Base-by-base conservation (phyloP, 2,888 invertebrate genomes). In the Ormyrus pomaceus region DNA sequence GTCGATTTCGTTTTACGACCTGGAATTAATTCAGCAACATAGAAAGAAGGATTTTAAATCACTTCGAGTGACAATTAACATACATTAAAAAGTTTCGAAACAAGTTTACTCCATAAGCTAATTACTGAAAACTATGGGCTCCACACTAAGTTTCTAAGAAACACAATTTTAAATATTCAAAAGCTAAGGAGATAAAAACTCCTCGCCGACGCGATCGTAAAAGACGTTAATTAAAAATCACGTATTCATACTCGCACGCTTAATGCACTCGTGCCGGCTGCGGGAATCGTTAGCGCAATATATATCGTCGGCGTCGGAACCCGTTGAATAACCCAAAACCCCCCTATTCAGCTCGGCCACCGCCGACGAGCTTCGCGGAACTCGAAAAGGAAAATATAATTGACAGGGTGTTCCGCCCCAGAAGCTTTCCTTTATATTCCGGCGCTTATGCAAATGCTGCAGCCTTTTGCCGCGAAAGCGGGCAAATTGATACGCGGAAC, bases 401-500 rank as follows among this genome's bases (percentile, higher is more conserved):
- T 9, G 61, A 10, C 62, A 34, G 34, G 46, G 10, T 56, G n/a
- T 56, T 72, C 19, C 61, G 45, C n/a, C 19, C 58, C 65, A 70
- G 61, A 75, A 75, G 66, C 71, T 61, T 50, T 48, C 11, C 55
- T 55, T 50, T 6, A 45, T 55, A 34, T 56, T 13, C 11, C 5
- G 10, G 10, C 19, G 9, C 34, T 79, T 65, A 64, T 74, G 74
- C 56, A 74, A 74, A 79, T 64, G 50, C 9, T 46, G 45, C 62
- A n/a, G 19, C n/a, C 10, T 61, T 34, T 55, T 55, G 7, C 0
- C n/a, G 53, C 13, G 34, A 4, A 34, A 34, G n/a, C 48, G 55
- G 10, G 71, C 3, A 65, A 76, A 66, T 62, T 80, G 62, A 76
- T 56, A 72, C 48, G 46, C 65, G 56, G 46, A 69, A 45, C 34